These are phyloP conservation scores for Cerastis leucographa DNA, from an alignment of 2,888 invertebrate species.

Conservation along the genomic window DNA sequence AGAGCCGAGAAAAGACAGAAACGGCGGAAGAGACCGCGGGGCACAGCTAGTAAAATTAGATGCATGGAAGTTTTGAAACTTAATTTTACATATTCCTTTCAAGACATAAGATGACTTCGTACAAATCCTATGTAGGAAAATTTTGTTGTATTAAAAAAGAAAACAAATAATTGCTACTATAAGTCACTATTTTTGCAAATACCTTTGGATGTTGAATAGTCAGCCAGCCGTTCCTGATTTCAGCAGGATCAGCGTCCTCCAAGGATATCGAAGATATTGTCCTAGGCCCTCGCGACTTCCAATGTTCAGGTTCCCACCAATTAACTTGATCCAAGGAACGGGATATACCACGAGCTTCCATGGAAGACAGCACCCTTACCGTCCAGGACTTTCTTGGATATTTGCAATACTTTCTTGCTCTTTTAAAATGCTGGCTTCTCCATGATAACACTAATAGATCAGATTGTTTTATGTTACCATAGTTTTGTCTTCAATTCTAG, in stretches of 20 bases:
- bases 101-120: not conserved
- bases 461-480: not conserved
- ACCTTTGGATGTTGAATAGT: conserved; percentile 82
- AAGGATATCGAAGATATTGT: conserved; percentile 80
- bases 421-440: not conserved
- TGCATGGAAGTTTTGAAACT: not conserved
- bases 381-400: not conserved
- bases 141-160: not conserved
- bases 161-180: not conserved
- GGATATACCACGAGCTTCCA: conserved; percentile 79
- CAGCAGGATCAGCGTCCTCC: conserved; percentile 79
- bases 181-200: conserved; percentile 36
- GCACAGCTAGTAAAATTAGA: not conserved
- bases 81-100: not conserved
- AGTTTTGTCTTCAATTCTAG: not conserved
- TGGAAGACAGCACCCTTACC: conserved; percentile 46
- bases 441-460: not conserved
- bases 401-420: not conserved
- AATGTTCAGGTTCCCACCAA: conserved; percentile 86
- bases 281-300: conserved; percentile 76
- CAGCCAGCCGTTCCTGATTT: conserved; percentile 86
- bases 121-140: not conserved
- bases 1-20: not conserved
- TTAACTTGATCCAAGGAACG: conserved; percentile 81
- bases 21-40: not conserved